phyloP scores from a whole-genome alignment of 1,140 invertebrate species.

The Aphelinus certus region DNA sequence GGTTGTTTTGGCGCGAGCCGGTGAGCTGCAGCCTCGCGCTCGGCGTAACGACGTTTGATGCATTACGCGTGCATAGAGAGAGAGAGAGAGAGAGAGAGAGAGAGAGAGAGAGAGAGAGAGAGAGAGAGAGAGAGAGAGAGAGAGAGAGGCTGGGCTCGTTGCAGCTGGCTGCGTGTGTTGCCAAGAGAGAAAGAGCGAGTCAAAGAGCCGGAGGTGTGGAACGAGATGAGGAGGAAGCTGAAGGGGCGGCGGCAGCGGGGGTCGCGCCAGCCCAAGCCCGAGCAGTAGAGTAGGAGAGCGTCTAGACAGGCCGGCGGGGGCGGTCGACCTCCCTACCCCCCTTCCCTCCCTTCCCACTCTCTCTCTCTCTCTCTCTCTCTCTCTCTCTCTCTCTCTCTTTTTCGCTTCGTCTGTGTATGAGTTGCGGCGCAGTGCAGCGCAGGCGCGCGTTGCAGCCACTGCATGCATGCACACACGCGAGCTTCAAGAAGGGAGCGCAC shows the following conservation, averaged over 20 bases:
- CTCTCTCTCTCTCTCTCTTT: neutral
- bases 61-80: conserved; percentile 1
- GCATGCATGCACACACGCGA: conserved; percentile 15
- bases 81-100: conserved; percentile 36
- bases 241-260: conserved; percentile 40
- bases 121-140: conserved; percentile 37
- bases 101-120: conserved; percentile 21
- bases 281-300: conserved; percentile 61
- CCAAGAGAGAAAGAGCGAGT: conserved; percentile 36
- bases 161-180: conserved; percentile 5
- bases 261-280: conserved; percentile 46
- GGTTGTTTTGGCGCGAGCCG: too few species aligned
- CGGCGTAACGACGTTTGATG: conserved; percentile 16
- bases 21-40: too few species aligned
- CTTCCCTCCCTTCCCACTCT: neutral
- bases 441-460: neutral
- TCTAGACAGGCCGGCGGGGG: conserved; percentile 61
- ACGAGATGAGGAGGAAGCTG: conserved; percentile 40
- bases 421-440: too few species aligned
- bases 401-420: neutral
- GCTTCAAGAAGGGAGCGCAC: neutral
- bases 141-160: neutral
- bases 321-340: conserved; percentile 27
- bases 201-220: conserved; percentile 55
- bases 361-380: neutral